Conservation (phyloP, 1,140 invertebrate species). For the Polyergus mexicanus region DNA sequence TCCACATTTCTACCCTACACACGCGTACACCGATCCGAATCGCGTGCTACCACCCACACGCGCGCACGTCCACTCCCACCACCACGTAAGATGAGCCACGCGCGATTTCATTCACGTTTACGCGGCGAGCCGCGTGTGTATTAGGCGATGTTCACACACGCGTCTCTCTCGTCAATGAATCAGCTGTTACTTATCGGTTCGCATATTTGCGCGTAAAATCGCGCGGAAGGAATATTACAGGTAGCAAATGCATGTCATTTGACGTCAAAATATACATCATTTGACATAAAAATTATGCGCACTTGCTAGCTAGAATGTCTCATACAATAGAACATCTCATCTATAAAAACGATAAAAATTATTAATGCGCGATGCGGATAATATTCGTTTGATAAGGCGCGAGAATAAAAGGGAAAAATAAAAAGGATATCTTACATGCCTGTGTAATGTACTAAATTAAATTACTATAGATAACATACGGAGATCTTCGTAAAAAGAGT, state of each 20-base stretch:
- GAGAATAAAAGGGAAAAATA: too few species aligned
- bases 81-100: conserved; percentile 65
- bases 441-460: background rate
- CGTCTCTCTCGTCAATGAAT: conserved; percentile 14
- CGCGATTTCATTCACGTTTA: conserved; percentile 73
- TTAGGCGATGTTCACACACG: conserved; percentile 38
- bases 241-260: too few species aligned
- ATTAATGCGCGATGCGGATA: background rate
- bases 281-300: too few species aligned
- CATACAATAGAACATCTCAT: too few species aligned
- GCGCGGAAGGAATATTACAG: too few species aligned
- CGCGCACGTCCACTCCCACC: conserved; percentile 62
- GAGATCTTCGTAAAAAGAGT: too few species aligned
- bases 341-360: background rate
- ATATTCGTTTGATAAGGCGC: background rate
- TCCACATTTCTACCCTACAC: conserved; percentile 35
- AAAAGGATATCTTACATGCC: background rate
- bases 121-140: background rate
- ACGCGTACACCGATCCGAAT: conserved; percentile 57
- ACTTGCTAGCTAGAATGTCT: too few species aligned
- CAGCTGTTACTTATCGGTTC: background rate
- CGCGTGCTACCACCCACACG: conserved; percentile 56
- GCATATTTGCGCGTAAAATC: background rate
- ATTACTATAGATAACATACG: background rate
- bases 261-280: too few species aligned